phyloP scores from a whole-genome alignment of 2,888 invertebrate genomes.

The Drosophila macrothrix region DNA sequence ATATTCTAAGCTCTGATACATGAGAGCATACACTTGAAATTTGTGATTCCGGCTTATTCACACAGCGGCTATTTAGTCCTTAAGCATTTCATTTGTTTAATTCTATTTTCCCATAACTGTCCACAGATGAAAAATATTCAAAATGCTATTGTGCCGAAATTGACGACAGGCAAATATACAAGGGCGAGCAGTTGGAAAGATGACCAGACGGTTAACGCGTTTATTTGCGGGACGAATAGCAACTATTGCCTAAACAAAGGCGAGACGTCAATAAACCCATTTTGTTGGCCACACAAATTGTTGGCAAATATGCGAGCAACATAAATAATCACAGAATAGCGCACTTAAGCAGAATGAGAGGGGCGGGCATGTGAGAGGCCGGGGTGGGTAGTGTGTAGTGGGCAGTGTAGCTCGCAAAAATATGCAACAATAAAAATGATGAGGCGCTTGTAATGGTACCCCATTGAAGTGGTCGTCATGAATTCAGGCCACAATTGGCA shows the following conservation, averaged over 20 bases:
- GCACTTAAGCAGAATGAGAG: not conserved
- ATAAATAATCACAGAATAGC: slow-evolving; percentile 60
- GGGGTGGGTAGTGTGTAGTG: not conserved
- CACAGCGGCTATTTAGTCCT: not conserved
- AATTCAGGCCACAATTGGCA: slow-evolving; percentile 22
- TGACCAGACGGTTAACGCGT: slow-evolving; percentile 14
- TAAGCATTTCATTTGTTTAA: not conserved
- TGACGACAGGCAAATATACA: slow-evolving; percentile 2
- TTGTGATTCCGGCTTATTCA: not conserved
- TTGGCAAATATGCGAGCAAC: slow-evolving; percentile 71
- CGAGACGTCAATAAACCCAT: slow-evolving; percentile 59
- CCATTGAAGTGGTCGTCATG: slow-evolving; percentile 49
- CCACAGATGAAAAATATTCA: slow-evolving; percentile 35
- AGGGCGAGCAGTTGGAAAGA: not conserved
- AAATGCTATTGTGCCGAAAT: slow-evolving; percentile 34
- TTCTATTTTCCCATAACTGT: not conserved
- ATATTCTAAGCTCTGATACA: not conserved
- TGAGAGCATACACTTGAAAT: not conserved
- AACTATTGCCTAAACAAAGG: slow-evolving; percentile 47
- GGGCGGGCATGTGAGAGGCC: not conserved
- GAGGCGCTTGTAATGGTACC: slow-evolving; percentile 53
- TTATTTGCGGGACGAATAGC: slow-evolving; percentile 26
- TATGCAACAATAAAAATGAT: slow-evolving; percentile 61
- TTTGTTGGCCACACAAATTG: slow-evolving; percentile 62
- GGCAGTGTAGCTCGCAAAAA: slow-evolving; percentile 20